Evolutionary conservation across 1,140 invertebrate genomes (phyloP).

Genomic region (Dreissena polymorpha): DNA sequence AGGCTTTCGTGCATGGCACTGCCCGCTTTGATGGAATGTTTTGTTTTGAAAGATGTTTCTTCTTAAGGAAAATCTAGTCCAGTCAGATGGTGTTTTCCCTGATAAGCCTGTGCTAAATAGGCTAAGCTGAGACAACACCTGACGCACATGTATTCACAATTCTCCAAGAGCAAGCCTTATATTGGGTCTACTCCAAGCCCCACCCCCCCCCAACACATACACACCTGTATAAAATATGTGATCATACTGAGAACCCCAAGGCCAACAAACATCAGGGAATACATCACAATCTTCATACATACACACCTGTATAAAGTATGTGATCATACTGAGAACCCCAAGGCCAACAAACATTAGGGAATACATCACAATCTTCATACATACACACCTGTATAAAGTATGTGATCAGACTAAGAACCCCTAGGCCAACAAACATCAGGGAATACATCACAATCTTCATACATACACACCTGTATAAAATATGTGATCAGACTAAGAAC

Average conservation of each 20-base stretch:
- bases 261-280: background rate
- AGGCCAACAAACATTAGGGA: background rate
- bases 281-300: background rate
- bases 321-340: background rate
- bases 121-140: no score
- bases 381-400: constrained; percentile 87
- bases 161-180: no score
- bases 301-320: background rate
- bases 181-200: no score
- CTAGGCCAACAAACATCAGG: constrained; percentile 85
- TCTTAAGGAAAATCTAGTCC: no score
- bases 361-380: background rate
- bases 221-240: background rate
- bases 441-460: constrained; percentile 80
- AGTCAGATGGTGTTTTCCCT: no score
- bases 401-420: constrained; percentile 84
- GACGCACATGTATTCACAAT: no score
- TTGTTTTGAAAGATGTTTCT: no score
- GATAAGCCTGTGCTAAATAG: no score
- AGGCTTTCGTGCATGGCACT: no score
- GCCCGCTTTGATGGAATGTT: no score
- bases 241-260: background rate
- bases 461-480: constrained; percentile 86
- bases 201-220: no score
- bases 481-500: constrained; percentile 84